Base-by-base conservation (phyloP, 2,888 invertebrate species). In the Melanotus villosus region DNA sequence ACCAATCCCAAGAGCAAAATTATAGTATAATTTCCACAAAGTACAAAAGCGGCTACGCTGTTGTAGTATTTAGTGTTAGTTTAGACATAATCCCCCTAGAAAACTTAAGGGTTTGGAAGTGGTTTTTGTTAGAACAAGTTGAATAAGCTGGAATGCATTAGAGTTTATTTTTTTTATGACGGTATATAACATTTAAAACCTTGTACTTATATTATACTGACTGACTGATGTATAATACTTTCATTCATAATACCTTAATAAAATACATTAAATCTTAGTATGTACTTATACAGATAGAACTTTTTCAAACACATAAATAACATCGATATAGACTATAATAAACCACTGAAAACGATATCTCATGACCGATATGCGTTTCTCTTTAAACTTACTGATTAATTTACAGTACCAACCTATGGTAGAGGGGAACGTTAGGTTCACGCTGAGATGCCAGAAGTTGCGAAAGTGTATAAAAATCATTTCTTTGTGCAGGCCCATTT, bases 391-490 rank as follows among this genome's bases (percentile, higher is more conserved):
- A 50, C 12, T 30, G 43, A 62, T 45, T 50, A 58, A 63, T 80
- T 88, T 89, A 90, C 80, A 90, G 86, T 81, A 90, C 87, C 83
- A 89, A 85, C 81, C 90, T 88, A 80, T 89, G 89, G 80, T 89
- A 89, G 2, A 89, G 84, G 47, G 90, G 89, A 57, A 88, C 85
- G 67, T 89, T 88, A 71, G 88, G 87, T 72, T 87, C 89, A 59
- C 79, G 79, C 57, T 84, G 83, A 45, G 82, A 78, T 43, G 87
- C 87, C 63, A 90, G 83, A 47, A 90, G 83, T 77, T 89, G 89
- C 5, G 89, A 88, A 56, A 90, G 83, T 0, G 89, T 89, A 81
- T 89, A 89, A 50, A 89, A 86, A 76, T 89, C 89, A 72, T 89
- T 89, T 41, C 87, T 86, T 32, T 65, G 67, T 19, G 71, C 52